phyloP scores from a whole-genome alignment of 2,888 invertebrate genomes.

The Endotricha flammealis region DNA sequence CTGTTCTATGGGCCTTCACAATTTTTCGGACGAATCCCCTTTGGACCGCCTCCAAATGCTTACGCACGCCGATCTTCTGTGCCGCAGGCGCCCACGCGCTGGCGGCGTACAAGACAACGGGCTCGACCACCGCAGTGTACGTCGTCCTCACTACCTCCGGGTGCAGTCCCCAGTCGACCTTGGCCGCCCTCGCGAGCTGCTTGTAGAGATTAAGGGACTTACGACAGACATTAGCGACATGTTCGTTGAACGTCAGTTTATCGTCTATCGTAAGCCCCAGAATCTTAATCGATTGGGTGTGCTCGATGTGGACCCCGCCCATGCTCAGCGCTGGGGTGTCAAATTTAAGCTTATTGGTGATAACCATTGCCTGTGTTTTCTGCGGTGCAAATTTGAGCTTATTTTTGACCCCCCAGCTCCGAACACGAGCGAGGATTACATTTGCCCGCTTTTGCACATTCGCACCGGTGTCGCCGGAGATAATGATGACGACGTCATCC shows the following conservation, averaged over 20 bases:
- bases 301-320: not conserved
- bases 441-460: not conserved
- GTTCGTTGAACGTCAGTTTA: constrained; percentile 12
- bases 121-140: not conserved
- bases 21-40: not conserved
- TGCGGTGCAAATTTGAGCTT: too few relatives aligned
- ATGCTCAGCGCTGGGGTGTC: not conserved
- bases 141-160: not conserved
- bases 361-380: not conserved
- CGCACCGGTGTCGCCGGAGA: not conserved
- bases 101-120: not conserved
- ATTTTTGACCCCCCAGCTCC: too few relatives aligned
- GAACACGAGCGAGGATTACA: not conserved
- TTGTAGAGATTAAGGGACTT: not conserved
- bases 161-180: not conserved
- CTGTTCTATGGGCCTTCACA: not conserved
- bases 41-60: not conserved
- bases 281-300: not conserved
- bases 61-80: not conserved
- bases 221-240: not conserved
- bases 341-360: not conserved
- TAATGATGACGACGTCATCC: not conserved
- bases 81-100: not conserved
- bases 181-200: not conserved
- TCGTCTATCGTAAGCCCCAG: not conserved